Conservation (phyloP, 64 coral and sea anemone genomes). For the Porites lutea region DNA sequence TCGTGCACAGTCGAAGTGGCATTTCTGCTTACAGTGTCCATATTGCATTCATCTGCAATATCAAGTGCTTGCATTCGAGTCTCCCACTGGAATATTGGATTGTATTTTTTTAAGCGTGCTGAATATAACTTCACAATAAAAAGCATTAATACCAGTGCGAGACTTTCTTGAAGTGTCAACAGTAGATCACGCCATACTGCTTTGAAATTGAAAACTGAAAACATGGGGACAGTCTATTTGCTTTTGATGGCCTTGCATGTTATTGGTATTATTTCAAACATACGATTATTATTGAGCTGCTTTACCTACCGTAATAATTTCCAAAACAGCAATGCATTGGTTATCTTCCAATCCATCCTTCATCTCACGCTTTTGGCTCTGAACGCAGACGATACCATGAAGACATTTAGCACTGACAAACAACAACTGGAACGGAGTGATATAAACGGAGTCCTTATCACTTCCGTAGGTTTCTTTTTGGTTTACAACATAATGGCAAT, state of each 20-base stretch:
- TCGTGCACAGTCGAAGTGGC: no score
- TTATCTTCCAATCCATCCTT: not conserved
- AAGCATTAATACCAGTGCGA: no score
- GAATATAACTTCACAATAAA: no score
- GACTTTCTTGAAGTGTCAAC: no score
- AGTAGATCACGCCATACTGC: no score
- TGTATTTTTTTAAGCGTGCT: no score
- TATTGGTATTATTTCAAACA: not conserved
- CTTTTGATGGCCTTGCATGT: not conserved
- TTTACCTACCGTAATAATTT: not conserved
- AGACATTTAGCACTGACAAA: not conserved
- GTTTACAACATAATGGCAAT: not conserved
- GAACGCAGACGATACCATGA: not conserved
- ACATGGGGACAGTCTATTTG: not conserved
- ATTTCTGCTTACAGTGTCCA: no score
- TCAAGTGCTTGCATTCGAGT: no score
- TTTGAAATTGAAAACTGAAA: not conserved
- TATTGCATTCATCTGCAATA: no score
- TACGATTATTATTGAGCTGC: not conserved
- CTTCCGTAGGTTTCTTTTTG: not conserved
- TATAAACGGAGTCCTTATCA: not conserved
- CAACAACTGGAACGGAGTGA: not conserved
- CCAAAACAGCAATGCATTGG: not conserved
- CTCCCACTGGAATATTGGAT: no score
- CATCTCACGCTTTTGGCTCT: not conserved